Evolutionary conservation across 2,113 vertebrate species (phyloP).

Genomic region (Zingel zingel): DNA sequence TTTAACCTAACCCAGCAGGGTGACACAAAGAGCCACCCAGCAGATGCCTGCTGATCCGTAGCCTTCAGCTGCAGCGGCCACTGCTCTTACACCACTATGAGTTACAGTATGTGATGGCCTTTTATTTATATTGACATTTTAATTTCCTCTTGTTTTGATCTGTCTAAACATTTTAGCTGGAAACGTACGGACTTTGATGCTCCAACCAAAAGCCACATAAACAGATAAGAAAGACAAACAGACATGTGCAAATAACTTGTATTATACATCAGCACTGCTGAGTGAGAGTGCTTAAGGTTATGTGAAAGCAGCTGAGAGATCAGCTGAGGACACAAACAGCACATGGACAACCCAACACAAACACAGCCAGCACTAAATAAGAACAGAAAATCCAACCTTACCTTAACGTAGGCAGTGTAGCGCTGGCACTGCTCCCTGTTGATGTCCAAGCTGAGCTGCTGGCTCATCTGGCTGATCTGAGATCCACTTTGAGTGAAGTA

Average conservation of each 20-base stretch:
- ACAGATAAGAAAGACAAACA: conserved; percentile 55
- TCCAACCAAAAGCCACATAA: conserved; percentile 29
- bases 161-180: conserved; percentile 42
- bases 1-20: conserved; percentile 63
- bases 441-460: conserved; percentile 86
- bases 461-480: conserved; percentile 86
- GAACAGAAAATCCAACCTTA: conserved; percentile 73
- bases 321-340: conserved; percentile 55
- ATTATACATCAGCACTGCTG: conserved; percentile 47
- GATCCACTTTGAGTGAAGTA: conserved; percentile 91
- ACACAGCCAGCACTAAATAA: conserved; percentile 14
- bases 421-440: conserved; percentile 87
- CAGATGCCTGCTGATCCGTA: conserved; percentile 23
- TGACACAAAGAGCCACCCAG: conserved; percentile 38
- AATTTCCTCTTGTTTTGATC: conserved; percentile 1
- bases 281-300: conserved; percentile 45
- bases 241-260: conserved; percentile 51
- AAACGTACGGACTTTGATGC: conserved; percentile 17
- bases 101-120: not conserved
- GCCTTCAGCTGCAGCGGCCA: conserved; percentile 28
- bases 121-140: conserved; percentile 8
- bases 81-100: not conserved
- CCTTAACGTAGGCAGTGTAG: conserved; percentile 93
- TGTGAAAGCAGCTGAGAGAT: conserved; percentile 61
- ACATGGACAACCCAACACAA: conserved; percentile 16